Evolutionary conservation across 2,888 invertebrate species (phyloP).

Genomic region (Mythimna pallens): DNA sequence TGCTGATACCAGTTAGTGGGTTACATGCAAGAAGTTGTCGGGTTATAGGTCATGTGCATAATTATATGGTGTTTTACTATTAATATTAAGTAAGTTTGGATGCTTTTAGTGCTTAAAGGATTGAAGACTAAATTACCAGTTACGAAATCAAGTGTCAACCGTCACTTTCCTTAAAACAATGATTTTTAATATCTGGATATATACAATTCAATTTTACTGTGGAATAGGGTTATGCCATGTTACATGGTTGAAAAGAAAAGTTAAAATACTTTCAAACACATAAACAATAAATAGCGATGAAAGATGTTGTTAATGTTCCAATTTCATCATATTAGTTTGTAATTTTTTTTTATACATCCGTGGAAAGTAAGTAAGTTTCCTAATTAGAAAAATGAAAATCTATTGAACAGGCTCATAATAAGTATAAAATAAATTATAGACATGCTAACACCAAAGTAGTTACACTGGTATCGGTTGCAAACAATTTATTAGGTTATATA

Average conservation of each 20-base stretch:
- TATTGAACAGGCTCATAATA: not conserved
- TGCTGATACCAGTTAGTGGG: slow-evolving; percentile 86
- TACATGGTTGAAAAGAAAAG: not conserved
- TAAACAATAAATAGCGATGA: not conserved
- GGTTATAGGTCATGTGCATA: slow-evolving; percentile 19
- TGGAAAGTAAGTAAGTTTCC: not conserved
- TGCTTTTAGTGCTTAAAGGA: slow-evolving; percentile 22
- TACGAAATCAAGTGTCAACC: not conserved
- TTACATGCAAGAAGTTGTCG: slow-evolving; percentile 66
- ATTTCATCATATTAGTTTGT: slow-evolving; percentile 9
- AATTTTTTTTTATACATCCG: not conserved
- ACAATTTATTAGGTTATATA: not conserved
- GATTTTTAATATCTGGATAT: not conserved
- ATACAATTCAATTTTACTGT: not conserved
- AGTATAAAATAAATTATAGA: not conserved
- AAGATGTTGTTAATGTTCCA: not conserved
- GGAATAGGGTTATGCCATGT: too few species aligned
- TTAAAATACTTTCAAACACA: not conserved
- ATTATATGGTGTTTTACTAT: slow-evolving; percentile 5
- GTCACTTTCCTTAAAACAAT: not conserved
- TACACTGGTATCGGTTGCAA: slow-evolving; percentile 12
- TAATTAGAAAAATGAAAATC: not conserved
- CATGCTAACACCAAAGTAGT: slow-evolving; percentile 21
- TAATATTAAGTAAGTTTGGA: slow-evolving; percentile 10
- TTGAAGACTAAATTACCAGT: slow-evolving; percentile 17